Conservation (phyloP, 2,888 invertebrate species). For the Aporophyla lueneburgensis region DNA sequence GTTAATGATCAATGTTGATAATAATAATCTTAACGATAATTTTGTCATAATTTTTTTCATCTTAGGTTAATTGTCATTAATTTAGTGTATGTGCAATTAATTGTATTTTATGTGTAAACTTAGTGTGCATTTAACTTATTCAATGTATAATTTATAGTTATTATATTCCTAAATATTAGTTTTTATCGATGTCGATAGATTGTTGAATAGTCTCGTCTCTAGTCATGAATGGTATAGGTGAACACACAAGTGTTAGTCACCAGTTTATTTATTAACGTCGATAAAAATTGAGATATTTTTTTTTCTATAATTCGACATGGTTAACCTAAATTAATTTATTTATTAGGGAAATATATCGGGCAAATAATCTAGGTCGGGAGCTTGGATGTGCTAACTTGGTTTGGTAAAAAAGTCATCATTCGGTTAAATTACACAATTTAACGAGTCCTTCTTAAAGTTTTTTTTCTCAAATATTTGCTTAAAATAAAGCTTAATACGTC, state of each 20-base stretch:
- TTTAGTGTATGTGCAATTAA: constrained; percentile 89
- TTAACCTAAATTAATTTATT: constrained; percentile 86
- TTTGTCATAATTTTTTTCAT: constrained; percentile 81
- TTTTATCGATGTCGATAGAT: constrained; percentile 62
- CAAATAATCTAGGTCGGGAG: constrained; percentile 75
- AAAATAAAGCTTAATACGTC: constrained; percentile 71
- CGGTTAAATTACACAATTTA: constrained; percentile 53
- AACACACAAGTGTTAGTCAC: constrained; percentile 28
- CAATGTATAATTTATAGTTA: constrained; percentile 74
- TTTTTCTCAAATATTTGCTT: constrained; percentile 62
- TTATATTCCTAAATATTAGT: constrained; percentile 66
- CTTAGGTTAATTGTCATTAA: constrained; percentile 83
- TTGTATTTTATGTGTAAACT: constrained; percentile 84
- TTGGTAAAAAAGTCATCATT: constrained; percentile 53
- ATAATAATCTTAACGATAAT: constrained; percentile 81
- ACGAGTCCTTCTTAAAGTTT: constrained; percentile 58
- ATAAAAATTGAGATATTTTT: constrained; percentile 57
- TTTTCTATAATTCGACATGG: constrained; percentile 56
- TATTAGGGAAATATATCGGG: constrained; percentile 87
- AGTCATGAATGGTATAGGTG: constrained; percentile 54
- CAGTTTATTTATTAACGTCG: constrained; percentile 51
- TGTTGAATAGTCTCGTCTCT: constrained; percentile 51
- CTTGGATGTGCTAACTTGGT: constrained; percentile 67
- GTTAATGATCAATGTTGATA: constrained; percentile 72
- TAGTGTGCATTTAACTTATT: constrained; percentile 86